Base-by-base conservation (phyloP, 2,113 vertebrate genomes). In the Vimba vimba region DNA sequence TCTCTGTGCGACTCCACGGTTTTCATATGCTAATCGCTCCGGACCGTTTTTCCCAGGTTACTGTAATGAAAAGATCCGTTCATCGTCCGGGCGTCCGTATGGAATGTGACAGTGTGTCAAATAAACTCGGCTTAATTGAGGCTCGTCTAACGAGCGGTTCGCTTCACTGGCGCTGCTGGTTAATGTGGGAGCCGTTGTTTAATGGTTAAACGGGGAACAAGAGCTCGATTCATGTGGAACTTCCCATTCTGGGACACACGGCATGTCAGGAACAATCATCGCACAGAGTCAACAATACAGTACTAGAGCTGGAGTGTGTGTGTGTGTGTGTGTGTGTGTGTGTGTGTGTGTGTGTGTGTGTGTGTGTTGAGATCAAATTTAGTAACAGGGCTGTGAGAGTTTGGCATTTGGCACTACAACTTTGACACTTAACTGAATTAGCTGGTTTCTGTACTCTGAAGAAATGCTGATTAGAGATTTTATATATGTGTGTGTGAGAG, bases 21-120 rank as follows among this genome's bases (percentile, higher is more conserved):
- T 82, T 89, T 83, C 75, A 83, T 79, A 83, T 85, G 84, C 43
- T 84, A 87, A 88, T 87, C 76, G 80, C 79, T 84, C 33, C 55
- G 60, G 69, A 77, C 75, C 43, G 71, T 62, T 45, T 82, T 84
- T 55, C 79, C 23, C 75, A 55, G 81, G 74, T 66, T 62, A 68
- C 75, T 84, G 59, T 83, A 83, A 87, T 87, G 86, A 71, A 85
- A 59, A 79, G 77, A 85, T 60, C 84, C 82, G n/a, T 82, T 86
- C 66, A 85, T 23, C 39, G 43, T 50, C 19, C 27, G 23, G 84
- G 9, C 23, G 10, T 83, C 78, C 50, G 60, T 88, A 83, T 85
- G 87, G 89, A 90, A 88, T 89, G 88, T 87, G 88, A 86, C 88
- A 89, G 86, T 62, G 78, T 85, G 85, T 83, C 77, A 68, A 86